Evolutionary conservation across 2,888 invertebrate genomes (phyloP).

Genomic region (Barypeithes pellucidus): DNA sequence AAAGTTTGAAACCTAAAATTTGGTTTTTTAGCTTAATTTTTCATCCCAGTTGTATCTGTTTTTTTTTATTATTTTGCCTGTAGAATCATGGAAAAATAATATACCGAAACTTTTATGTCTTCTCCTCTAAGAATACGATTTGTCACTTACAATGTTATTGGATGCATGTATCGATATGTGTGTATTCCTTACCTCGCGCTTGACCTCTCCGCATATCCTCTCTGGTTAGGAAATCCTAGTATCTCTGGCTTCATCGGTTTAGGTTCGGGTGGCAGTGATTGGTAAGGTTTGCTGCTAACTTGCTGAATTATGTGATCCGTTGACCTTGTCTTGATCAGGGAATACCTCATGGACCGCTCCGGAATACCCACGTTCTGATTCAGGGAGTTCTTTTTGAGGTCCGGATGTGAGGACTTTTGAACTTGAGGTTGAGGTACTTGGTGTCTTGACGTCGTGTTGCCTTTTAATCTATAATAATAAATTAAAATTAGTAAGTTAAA

Average conservation of each 20-base stretch:
- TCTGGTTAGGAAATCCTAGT: conserved; percentile 63
- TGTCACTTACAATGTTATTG: too few relatives aligned
- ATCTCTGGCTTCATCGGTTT: conserved; percentile 56
- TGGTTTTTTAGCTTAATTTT: too few relatives aligned
- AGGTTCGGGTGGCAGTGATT: conserved; percentile 40
- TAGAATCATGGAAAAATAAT: too few relatives aligned
- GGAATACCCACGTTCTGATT: conserved; percentile 62
- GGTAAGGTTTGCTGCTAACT: conserved; percentile 63
- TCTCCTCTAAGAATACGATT: too few relatives aligned
- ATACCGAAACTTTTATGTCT: too few relatives aligned
- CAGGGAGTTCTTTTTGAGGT: conserved; percentile 52
- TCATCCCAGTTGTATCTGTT: too few relatives aligned
- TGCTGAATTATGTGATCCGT: conserved; percentile 64
- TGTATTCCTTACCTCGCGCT: conserved; percentile 65
- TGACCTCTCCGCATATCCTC: conserved; percentile 69
- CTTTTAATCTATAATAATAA: conserved; percentile 56
- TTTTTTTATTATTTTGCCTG: too few relatives aligned
- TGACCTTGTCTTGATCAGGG: conserved; percentile 62
- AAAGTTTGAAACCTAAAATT: too few relatives aligned
- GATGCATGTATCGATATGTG: too few relatives aligned
- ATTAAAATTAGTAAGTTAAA: not conserved
- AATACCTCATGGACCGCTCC: conserved; percentile 59
- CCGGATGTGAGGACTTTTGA: conserved; percentile 54
- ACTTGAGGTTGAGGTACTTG: conserved; percentile 67
- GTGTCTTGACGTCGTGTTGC: conserved; percentile 59